Evolutionary conservation across 2,113 vertebrate genomes (phyloP).

Genomic region (Bos indicus): DNA sequence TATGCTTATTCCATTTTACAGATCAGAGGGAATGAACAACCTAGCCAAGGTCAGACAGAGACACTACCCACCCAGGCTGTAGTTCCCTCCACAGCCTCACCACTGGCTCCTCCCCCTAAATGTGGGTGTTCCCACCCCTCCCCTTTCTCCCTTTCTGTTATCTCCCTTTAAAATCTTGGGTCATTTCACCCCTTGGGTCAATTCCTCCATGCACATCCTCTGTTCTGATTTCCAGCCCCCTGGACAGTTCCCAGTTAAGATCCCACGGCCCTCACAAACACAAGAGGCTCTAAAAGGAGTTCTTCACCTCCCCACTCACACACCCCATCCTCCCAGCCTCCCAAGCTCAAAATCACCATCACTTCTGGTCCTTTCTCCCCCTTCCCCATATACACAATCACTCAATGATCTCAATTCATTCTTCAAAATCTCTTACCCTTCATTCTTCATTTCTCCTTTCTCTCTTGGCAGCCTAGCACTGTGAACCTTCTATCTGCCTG

Average conservation of each 20-base stretch:
- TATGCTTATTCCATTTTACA: not conserved
- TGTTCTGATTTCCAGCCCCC: not conserved
- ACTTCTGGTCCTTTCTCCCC: not conserved
- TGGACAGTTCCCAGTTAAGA: not conserved
- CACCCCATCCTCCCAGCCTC: not conserved
- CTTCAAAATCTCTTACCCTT: not conserved
- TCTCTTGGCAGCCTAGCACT: not conserved
- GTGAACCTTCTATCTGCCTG: not conserved
- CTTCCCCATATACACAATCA: not conserved
- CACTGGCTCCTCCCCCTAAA: not conserved
- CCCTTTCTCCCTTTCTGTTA: not conserved
- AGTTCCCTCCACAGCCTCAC: not conserved
- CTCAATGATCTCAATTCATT: not conserved
- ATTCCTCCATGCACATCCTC: not conserved
- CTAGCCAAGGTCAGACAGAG: not conserved
- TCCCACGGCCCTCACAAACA: not conserved
- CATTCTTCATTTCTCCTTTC: not conserved
- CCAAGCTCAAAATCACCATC: not conserved
- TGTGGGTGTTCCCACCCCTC: no score
- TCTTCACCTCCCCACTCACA: not conserved
- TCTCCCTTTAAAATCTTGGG: not conserved
- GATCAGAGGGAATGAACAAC: not conserved
- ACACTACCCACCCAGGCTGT: not conserved
- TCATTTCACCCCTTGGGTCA: not conserved
- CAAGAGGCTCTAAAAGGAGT: not conserved